phyloP scores from a whole-genome alignment of 2,113 vertebrate species.

The Myanophis thanlyinensis region DNA sequence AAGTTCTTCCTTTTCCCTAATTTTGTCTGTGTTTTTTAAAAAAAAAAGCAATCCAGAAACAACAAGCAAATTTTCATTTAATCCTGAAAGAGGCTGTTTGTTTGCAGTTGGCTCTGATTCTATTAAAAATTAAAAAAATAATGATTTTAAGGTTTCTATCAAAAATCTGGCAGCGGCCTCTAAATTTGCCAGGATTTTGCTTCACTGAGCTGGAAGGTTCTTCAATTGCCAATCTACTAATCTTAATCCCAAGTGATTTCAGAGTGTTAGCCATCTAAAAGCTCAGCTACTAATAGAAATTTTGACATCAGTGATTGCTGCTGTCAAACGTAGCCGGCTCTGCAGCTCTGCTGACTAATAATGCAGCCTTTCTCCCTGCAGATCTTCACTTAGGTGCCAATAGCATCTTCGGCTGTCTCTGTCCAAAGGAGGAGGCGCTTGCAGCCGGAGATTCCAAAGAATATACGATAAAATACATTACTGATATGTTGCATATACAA shows the following conservation, averaged over 20 bases:
- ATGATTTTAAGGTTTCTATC: not conserved
- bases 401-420: not conserved
- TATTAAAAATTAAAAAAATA: not conserved
- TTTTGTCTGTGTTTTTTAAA: not conserved
- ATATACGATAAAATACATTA: too few relatives aligned
- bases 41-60: not conserved
- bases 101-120: not conserved
- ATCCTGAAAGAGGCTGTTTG: not conserved
- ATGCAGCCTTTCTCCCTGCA: not conserved
- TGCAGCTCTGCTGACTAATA: not conserved
- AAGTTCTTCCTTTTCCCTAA: not conserved
- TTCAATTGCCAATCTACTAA: not conserved
- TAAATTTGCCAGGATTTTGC: not conserved
- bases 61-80: not conserved
- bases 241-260: not conserved
- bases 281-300: not conserved
- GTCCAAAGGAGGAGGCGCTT: not conserved
- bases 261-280: not conserved
- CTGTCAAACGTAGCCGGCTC: not conserved
- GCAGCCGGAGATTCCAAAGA: not conserved
- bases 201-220: not conserved
- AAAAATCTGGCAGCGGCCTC: not conserved
- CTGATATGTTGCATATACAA: not conserved
- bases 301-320: not conserved
- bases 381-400: not conserved